Evolutionary conservation across 37 sponge, comb jelly and placozoan species (phyloP).

Genomic region (Ianthella basta): DNA sequence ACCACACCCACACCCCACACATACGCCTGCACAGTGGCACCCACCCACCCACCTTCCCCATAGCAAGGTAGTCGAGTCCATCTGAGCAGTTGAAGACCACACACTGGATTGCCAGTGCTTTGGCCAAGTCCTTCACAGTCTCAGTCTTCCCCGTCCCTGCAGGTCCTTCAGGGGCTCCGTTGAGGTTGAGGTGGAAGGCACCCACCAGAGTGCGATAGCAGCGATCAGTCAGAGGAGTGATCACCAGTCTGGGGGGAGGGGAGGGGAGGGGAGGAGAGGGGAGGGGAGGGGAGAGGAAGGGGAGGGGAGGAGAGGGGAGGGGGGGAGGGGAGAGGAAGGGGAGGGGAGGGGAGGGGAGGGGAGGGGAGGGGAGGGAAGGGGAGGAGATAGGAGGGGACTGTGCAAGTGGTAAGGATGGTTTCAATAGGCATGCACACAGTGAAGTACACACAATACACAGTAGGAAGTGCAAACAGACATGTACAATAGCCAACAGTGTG

Average conservation of each 20-base stretch:
- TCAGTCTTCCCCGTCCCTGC: constrained; percentile 96
- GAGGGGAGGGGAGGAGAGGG: not conserved
- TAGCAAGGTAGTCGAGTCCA: constrained; percentile 99
- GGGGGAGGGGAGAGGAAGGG: too few relatives aligned
- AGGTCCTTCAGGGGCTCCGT: constrained; percentile 98
- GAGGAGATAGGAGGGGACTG: not conserved
- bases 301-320: not conserved
- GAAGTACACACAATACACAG: too few relatives aligned
- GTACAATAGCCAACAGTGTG: too few relatives aligned
- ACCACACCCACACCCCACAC: constrained; percentile 23
- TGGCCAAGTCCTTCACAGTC: constrained; percentile 92
- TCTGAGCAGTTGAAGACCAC: constrained; percentile 99
- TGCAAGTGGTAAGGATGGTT: too few relatives aligned
- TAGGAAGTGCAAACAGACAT: too few relatives aligned
- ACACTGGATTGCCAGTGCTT: constrained; percentile 95
- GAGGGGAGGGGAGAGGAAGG: not conserved
- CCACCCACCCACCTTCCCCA: constrained; percentile 79
- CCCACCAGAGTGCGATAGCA: constrained; percentile 99
- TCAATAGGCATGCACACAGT: too few relatives aligned
- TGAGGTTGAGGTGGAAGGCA: constrained; percentile 96
- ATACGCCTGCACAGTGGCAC: not conserved
- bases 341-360: not conserved
- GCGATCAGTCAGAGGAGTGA: constrained; percentile 98
- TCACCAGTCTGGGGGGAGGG: constrained; percentile 79
- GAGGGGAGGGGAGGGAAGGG: constrained; percentile 2